Evolutionary conservation across 1,140 invertebrate species (phyloP), one percentile per base, ranked within the genome.

Genomic region (Cydia pomonella): DNA sequence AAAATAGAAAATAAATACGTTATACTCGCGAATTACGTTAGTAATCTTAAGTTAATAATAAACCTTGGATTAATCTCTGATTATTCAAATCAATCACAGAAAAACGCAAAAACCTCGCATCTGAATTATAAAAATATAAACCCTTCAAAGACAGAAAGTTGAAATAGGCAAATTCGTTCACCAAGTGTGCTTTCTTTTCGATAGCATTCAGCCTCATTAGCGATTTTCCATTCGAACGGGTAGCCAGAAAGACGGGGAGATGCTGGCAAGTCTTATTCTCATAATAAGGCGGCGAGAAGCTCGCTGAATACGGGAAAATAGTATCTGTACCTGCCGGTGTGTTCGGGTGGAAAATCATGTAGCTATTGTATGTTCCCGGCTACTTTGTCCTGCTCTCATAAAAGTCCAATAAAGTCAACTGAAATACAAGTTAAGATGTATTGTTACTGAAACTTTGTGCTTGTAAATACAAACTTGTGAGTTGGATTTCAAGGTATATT

Each of bases 181-280:
- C 50, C 44, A 73, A 79, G 75, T 79, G 73, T 80, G 79, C 82
- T 75, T 80, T 76, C 75, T 81, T 80, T 82, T 79, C 73, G 75
- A 84, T 82, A 75, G 76, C 76, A 80, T 83, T 85, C 78, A 76
- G 77, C 78, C 82, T 87, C 87, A 88, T 88, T 88, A 88, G 82
- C 84, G 84, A 87, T 88, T 87, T 89, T 89, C 79, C 84, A 84
- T 74, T 62, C 75, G 78, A 85, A 80, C 75, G 76, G 80, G 18
- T 78, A 76, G 75, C 12, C 75, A 73, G 44, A 79, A 79, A 83
- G 75, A 77, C 74, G 77, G 72, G 75, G 80, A 82, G 79, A 83
- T 69, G 74, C 75, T 80, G 79, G 75, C 63, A 80, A 77, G 66
- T 80, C 77, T 80, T 78, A 80, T 82, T 81, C 78, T 80, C 74